Evolutionary conservation across 2,797 vertebrate species (phyloP).

Genomic region (Varecia variegata): DNA sequence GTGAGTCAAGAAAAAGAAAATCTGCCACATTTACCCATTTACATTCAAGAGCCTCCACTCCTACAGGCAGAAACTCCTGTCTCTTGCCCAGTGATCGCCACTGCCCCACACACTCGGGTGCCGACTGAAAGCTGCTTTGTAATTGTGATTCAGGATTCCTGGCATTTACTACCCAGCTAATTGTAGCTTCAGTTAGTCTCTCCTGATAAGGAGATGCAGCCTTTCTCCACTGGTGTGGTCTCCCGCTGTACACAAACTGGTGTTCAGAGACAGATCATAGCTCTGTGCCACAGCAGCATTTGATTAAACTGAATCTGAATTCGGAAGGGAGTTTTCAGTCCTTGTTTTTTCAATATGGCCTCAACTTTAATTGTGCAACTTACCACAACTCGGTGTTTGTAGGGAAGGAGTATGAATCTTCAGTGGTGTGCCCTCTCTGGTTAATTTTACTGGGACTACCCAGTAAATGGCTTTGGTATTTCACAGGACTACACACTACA

Average conservation of each 20-base stretch:
- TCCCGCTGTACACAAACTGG: neutral
- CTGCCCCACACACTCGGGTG: too few relatives aligned
- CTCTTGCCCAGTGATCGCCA: neutral
- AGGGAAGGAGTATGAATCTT: neutral
- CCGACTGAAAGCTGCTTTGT: neutral
- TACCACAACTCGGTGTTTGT: neutral
- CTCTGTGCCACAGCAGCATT: neutral
- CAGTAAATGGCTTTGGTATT: neutral
- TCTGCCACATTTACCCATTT: neutral
- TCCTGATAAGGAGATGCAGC: slow-evolving; percentile 35
- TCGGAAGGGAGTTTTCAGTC: slow-evolving; percentile 33
- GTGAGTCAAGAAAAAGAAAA: neutral
- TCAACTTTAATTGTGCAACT: slow-evolving; percentile 25
- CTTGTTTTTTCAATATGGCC: neutral
- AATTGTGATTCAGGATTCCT: slow-evolving; percentile 47
- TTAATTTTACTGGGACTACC: neutral
- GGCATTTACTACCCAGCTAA: slow-evolving; percentile 51
- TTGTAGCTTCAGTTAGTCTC: slow-evolving; percentile 58
- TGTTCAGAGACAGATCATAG: neutral
- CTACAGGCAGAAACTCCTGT: neutral
- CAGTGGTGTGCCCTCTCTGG: neutral
- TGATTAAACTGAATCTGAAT: slow-evolving; percentile 41
- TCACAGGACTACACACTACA: neutral
- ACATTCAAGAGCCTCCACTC: neutral
- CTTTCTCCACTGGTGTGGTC: slow-evolving; percentile 5